phyloP scores from a whole-genome alignment of 1,140 invertebrate genomes.

The Glossosoma conforme region DNA sequence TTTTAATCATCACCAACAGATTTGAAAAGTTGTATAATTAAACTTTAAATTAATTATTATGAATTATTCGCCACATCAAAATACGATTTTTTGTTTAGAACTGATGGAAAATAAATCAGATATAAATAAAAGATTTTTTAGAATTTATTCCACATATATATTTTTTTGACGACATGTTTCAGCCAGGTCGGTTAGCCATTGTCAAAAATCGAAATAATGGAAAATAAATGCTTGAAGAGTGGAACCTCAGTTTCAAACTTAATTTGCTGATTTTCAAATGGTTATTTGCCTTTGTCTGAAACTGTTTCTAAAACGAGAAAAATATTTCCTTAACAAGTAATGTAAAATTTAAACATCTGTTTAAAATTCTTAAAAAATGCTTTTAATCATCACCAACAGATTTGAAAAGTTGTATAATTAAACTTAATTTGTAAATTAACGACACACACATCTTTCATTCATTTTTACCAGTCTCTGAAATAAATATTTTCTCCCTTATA shows the following conservation, averaged over 20 bases:
- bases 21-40: background rate
- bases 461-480: background rate
- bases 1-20: background rate
- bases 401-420: background rate
- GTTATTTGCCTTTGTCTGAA: background rate
- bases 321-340: background rate
- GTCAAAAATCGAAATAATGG: background rate
- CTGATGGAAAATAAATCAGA: constrained; percentile 3
- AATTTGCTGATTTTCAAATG: background rate
- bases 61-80: too few species aligned
- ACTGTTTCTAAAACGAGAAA: background rate
- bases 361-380: background rate
- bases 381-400: background rate
- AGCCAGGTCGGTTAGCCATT: constrained; percentile 19
- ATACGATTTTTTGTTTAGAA: constrained; percentile 6
- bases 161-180: constrained; percentile 36
- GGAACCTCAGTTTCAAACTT: background rate
- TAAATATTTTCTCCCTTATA: background rate
- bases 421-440: background rate
- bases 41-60: constrained; percentile 4
- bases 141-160: background rate
- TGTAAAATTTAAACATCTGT: background rate
- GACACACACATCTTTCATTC: background rate
- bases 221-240: too few species aligned
- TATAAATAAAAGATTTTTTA: constrained; percentile 6